These are phyloP conservation scores for Rhinolophus sinicus DNA, from an alignment of 2,113 vertebrate species.

Conservation along the genomic window DNA sequence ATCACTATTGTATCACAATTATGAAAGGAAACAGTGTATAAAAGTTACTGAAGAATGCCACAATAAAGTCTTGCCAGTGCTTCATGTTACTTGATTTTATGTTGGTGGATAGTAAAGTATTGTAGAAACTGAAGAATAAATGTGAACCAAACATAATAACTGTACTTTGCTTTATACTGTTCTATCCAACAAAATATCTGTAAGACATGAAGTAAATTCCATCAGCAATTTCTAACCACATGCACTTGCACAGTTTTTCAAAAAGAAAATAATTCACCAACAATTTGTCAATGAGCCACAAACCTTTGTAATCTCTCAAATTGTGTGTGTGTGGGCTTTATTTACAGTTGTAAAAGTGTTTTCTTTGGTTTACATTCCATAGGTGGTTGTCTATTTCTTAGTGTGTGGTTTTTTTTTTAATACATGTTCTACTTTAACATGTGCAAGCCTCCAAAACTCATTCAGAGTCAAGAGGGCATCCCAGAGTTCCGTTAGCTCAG, in stretches of 20 bases:
- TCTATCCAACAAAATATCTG: constrained; percentile 27
- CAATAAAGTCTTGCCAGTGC: constrained; percentile 73
- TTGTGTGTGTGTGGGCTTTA: neutral
- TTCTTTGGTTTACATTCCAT: constrained; percentile 53
- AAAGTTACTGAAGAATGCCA: constrained; percentile 84
- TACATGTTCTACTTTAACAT: neutral
- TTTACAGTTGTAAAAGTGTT: constrained; percentile 32
- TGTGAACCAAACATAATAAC: neutral
- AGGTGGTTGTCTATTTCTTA: neutral
- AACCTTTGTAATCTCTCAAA: neutral
- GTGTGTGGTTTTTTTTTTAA: neutral
- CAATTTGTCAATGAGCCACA: neutral
- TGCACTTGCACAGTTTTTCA: neutral
- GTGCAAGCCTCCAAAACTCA: neutral
- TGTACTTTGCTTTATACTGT: neutral
- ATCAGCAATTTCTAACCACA: constrained; percentile 18
- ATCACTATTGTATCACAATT: constrained; percentile 87
- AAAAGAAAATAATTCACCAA: neutral
- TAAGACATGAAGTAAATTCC: constrained; percentile 51
- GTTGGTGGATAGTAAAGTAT: constrained; percentile 70
- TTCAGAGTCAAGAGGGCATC: neutral
- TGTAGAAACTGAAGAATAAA: constrained; percentile 58
- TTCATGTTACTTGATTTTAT: constrained; percentile 73
- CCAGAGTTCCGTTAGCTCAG: neutral
- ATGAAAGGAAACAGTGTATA: constrained; percentile 87